phyloP scores from a whole-genome alignment of 2,797 vertebrate genomes.

The Stomatorhinus walkeri region DNA sequence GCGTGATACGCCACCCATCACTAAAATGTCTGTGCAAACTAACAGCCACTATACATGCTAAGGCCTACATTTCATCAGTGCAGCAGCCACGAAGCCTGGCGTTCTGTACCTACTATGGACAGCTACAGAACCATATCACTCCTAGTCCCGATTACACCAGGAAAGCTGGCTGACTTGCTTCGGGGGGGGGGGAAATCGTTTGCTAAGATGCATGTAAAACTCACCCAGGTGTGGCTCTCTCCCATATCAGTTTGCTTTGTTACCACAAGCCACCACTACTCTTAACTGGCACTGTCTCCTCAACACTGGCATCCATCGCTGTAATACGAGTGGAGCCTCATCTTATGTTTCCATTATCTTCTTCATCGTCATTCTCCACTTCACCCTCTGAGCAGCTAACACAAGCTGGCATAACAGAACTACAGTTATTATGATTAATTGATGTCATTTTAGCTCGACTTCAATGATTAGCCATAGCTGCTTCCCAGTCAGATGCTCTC shows the following conservation, averaged over 20 bases:
- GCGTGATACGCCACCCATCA: background rate
- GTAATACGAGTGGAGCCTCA: background rate
- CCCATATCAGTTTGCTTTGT: background rate
- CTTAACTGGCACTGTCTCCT: background rate
- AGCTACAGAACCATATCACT: background rate
- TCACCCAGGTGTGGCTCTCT: background rate
- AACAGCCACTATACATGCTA: background rate
- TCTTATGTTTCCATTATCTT: background rate
- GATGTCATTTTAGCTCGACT: background rate
- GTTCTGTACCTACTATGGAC: background rate
- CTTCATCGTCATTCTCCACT: background rate
- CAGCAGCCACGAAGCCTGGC: background rate
- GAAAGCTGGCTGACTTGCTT: background rate
- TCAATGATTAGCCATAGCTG: background rate
- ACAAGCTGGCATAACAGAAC: background rate
- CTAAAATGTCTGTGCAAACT: background rate
- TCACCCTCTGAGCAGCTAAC: background rate
- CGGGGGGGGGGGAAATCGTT: background rate
- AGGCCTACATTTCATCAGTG: background rate
- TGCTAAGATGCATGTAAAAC: background rate
- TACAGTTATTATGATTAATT: slow-evolving; percentile 1
- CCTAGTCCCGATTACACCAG: background rate
- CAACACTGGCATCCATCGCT: background rate
- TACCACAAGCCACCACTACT: background rate
- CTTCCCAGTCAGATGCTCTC: background rate